Conservation (phyloP, 2,888 invertebrate genomes). For the Blastobasis adustella region DNA sequence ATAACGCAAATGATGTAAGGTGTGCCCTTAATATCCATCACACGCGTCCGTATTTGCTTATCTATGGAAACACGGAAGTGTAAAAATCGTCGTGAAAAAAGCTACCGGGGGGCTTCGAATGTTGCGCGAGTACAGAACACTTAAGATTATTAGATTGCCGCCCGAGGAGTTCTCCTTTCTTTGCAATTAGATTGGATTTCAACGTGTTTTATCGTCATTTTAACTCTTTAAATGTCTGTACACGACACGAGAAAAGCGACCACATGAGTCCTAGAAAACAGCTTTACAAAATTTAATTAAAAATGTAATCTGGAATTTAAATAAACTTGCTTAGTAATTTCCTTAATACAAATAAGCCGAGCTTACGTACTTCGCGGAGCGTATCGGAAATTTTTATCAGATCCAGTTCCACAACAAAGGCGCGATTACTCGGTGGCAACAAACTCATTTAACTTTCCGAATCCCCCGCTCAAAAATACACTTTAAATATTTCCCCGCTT, state of each 20-base stretch:
- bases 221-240: no score
- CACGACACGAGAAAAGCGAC: no score
- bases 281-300: not conserved
- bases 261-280: no score
- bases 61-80: constrained; percentile 72
- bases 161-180: no score
- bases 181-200: no score
- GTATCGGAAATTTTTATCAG: constrained; percentile 55
- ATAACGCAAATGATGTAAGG: constrained; percentile 75
- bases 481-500: constrained; percentile 55
- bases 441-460: constrained; percentile 72
- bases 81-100: constrained; percentile 68
- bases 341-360: no score
- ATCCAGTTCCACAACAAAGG: constrained; percentile 53
- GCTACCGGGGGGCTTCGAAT: constrained; percentile 42
- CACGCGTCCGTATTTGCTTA: constrained; percentile 73
- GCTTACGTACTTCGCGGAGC: constrained; percentile 19
- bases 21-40: constrained; percentile 75
- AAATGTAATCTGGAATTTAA: not conserved
- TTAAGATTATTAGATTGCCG: constrained; percentile 54
- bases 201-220: no score
- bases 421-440: constrained; percentile 54
- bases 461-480: constrained; percentile 55
- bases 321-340: not conserved
- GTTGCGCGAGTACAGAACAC: constrained; percentile 44